Conservation (phyloP, 2,113 vertebrate genomes). For the Hymenochirus boettgeri region DNA sequence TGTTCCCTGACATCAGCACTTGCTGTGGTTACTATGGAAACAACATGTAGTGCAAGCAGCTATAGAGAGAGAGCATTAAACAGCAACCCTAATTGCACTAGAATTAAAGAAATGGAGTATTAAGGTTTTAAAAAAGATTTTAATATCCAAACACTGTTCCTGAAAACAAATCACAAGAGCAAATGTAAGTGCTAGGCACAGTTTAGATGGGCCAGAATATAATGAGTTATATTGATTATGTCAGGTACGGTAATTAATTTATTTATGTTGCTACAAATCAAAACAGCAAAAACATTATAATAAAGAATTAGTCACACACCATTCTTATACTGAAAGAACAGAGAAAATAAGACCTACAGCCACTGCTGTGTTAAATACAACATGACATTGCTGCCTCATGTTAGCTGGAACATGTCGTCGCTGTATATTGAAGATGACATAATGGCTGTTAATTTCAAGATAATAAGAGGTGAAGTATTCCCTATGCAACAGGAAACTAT, state of each 20-base stretch:
- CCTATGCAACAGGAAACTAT: background rate
- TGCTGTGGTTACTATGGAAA: background rate
- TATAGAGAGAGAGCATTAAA: background rate
- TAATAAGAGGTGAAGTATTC: constrained; percentile 2
- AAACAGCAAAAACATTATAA: too few relatives aligned
- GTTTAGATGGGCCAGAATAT: background rate
- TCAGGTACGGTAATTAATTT: too few relatives aligned
- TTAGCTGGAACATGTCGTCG: background rate
- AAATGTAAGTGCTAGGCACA: background rate
- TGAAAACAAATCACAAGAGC: background rate
- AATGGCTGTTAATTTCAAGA: background rate
- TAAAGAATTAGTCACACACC: too few relatives aligned
- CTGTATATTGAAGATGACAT: constrained; percentile 8
- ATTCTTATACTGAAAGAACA: too few relatives aligned
- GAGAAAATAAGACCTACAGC: background rate
- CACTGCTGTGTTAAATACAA: constrained; percentile 3
- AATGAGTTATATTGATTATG: too few relatives aligned
- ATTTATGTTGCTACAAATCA: too few relatives aligned
- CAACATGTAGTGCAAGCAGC: background rate
- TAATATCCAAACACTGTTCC: background rate
- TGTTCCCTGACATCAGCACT: background rate
- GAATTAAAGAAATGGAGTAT: background rate
- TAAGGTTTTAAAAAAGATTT: background rate
- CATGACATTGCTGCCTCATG: constrained; percentile 3
- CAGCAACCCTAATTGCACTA: background rate